Conservation (phyloP, 2,797 vertebrate genomes). For the Enteromius anoplus region DNA sequence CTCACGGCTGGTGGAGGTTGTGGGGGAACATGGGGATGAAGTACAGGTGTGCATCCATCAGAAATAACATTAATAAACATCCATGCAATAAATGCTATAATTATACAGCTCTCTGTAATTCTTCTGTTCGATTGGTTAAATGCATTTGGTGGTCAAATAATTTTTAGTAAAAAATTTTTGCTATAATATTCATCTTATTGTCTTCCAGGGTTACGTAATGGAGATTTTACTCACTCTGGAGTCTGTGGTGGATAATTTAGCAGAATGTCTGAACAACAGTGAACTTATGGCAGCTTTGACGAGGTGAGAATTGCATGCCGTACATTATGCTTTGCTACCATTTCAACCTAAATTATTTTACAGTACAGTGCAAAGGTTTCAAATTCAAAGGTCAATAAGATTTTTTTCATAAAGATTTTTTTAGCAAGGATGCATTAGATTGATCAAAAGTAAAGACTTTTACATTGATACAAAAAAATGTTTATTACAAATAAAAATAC, state of each 20-base stretch:
- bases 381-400: neutral
- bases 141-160: neutral
- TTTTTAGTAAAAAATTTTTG: neutral
- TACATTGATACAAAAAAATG: no score
- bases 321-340: neutral
- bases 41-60: constrained; percentile 84
- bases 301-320: constrained; percentile 77
- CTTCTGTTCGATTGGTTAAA: neutral
- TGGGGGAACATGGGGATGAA: constrained; percentile 97
- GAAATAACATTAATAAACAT: neutral
- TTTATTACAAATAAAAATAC: neutral
- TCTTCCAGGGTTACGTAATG: constrained; percentile 93
- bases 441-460: neutral
- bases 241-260: constrained; percentile 95
- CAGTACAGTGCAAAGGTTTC: neutral
- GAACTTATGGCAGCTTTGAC: constrained; percentile 94
- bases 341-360: neutral
- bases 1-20: constrained; percentile 95
- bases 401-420: neutral
- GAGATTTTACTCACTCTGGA: constrained; percentile 95
- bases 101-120: neutral
- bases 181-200: neutral
- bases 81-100: neutral
- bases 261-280: constrained; percentile 96
- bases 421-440: neutral